A percentile compares a stretch with the other conserved stretches of the same genome.
These are phyloP conservation scores for Chymomyza costata DNA, from an alignment of 1,140 invertebrate genomes.

Conservation along the genomic window DNA sequence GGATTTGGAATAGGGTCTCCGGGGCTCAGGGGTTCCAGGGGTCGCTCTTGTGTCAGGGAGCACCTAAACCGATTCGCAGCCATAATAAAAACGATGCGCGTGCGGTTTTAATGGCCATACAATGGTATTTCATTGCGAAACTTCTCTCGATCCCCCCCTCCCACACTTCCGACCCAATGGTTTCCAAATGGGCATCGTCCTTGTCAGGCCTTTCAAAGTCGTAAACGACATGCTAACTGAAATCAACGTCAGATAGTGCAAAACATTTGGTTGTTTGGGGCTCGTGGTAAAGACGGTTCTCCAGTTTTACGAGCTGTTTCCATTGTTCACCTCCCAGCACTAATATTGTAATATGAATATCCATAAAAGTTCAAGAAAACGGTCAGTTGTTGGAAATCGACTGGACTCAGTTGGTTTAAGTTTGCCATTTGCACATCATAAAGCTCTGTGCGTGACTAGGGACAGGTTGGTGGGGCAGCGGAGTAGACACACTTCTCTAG, in stretches of 20 bases:
- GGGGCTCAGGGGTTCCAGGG: not conserved
- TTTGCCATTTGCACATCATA: conserved; percentile 46
- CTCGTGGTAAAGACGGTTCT: no score
- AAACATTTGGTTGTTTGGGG: no score
- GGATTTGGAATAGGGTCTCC: no score
- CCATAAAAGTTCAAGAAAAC: not conserved
- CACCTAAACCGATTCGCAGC: conserved; percentile 21
- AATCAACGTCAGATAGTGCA: conserved; percentile 25
- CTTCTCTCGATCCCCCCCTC: not conserved
- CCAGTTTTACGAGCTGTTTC: conserved; percentile 37
- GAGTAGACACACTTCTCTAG: no score
- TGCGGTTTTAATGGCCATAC: conserved; percentile 37
- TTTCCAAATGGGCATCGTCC: no score
- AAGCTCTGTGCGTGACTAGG: conserved; percentile 4
- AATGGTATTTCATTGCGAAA: not conserved
- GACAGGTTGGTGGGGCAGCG: not conserved
- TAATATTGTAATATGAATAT: conserved; percentile 32
- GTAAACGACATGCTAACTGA: conserved; percentile 22
- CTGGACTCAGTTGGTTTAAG: conserved; percentile 34
- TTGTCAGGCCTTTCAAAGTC: conserved; percentile 19
- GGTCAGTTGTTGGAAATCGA: not conserved
- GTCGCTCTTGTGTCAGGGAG: not conserved
- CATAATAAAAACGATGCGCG: conserved; percentile 38
- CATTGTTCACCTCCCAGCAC: conserved; percentile 21
- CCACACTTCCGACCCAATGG: conserved; percentile 5